Conservation (phyloP, 1,140 invertebrate genomes). For the Lutraria rhynchaena region DNA sequence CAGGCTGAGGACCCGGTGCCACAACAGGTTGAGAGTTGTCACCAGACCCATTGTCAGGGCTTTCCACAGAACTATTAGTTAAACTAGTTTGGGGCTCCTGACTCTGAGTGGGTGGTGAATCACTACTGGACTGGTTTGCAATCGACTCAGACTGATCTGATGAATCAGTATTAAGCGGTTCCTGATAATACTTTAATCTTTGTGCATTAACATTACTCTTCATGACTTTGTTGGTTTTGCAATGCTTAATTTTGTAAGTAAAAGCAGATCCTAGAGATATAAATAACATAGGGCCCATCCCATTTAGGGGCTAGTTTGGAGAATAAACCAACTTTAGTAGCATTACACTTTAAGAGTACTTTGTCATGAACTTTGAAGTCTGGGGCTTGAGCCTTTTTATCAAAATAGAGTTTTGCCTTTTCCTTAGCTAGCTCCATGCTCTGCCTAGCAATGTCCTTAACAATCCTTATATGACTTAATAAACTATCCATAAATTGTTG, state of each 20-base stretch:
- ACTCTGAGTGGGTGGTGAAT: background rate
- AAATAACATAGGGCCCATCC: constrained; percentile 31
- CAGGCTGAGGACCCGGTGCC: constrained; percentile 20
- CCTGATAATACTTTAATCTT: background rate
- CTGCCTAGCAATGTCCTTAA: constrained; percentile 7
- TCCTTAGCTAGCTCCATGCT: constrained; percentile 5
- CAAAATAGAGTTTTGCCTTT: constrained; percentile 34
- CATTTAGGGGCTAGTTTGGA: constrained; percentile 28
- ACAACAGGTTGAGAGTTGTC: constrained; percentile 21
- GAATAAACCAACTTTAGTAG: constrained; percentile 7
- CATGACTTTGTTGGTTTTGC: constrained; percentile 12
- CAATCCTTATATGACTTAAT: constrained; percentile 2
- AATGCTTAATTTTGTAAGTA: constrained; percentile 22
- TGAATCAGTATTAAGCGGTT: background rate
- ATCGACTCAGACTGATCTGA: background rate
- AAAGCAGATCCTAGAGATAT: constrained; percentile 12
- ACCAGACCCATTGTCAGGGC: background rate
- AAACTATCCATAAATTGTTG: constrained; percentile 29
- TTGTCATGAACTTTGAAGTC: constrained; percentile 32
- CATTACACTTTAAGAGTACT: constrained; percentile 24
- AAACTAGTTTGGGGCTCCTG: background rate
- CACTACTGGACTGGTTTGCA: background rate
- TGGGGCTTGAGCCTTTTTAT: constrained; percentile 27
- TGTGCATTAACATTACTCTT: background rate
- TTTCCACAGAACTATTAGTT: background rate